Evolutionary conservation across 2,797 vertebrate species (phyloP).

Genomic region (Hephaestus fuliginosus): DNA sequence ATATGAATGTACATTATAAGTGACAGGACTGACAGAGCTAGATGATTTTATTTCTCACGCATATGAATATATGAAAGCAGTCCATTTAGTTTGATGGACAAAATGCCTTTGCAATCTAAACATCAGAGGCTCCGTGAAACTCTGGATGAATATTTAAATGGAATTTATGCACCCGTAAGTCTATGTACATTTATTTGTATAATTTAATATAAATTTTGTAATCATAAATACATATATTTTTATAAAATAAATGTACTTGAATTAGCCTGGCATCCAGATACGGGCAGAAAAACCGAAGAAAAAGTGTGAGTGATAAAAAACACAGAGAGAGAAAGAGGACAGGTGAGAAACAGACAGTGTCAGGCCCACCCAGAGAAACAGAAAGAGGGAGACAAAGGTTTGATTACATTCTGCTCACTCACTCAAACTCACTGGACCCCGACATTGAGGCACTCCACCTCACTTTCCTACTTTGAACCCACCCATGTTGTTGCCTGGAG

Average conservation of each 20-base stretch:
- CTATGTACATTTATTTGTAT: not conserved
- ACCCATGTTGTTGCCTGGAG: constrained; percentile 7
- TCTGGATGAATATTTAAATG: not conserved
- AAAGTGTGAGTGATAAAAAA: not conserved
- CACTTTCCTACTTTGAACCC: constrained; percentile 34
- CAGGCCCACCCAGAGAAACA: constrained; percentile 56
- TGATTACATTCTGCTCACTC: constrained; percentile 72
- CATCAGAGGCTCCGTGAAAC: not conserved
- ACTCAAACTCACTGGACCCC: constrained; percentile 56
- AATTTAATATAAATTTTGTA: not conserved
- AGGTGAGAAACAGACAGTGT: constrained; percentile 16
- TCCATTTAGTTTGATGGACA: not conserved
- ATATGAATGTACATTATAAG: not conserved
- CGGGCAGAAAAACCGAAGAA: not conserved
- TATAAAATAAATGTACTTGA: not conserved
- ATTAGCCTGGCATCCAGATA: no score
- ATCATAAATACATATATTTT: not conserved
- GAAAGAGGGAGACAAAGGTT: not conserved
- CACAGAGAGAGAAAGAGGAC: not conserved
- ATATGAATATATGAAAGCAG: not conserved
- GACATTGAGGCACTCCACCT: constrained; percentile 45
- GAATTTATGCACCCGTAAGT: not conserved
- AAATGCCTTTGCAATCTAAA: not conserved
- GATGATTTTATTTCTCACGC: not conserved
- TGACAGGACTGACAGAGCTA: not conserved